Evolutionary conservation across 1,140 invertebrate species (phyloP).

Genomic region (Diachasmimorpha longicaudata): DNA sequence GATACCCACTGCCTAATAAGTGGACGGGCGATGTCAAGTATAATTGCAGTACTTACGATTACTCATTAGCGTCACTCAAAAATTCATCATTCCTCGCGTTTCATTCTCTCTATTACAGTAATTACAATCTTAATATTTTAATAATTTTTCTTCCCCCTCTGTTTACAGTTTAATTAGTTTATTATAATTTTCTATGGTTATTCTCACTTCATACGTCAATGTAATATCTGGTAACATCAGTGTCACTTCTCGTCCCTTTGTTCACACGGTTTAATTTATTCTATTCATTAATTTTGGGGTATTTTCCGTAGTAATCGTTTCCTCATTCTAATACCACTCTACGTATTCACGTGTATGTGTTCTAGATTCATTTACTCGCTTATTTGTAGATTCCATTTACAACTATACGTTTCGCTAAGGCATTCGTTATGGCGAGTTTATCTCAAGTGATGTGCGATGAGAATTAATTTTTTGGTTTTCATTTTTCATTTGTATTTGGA

Average conservation of each 20-base stretch:
- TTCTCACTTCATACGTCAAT: conserved; percentile 17
- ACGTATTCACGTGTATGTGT: background rate
- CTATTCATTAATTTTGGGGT: conserved; percentile 29
- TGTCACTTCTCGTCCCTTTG: background rate
- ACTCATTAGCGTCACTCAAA: conserved; percentile 23
- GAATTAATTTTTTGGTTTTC: background rate
- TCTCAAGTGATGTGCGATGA: background rate
- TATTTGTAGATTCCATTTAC: conserved; percentile 21
- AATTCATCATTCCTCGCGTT: conserved; percentile 34
- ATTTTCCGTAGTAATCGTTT: background rate
- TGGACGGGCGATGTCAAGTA: conserved; percentile 48
- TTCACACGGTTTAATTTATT: conserved; percentile 32
- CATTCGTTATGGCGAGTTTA: conserved; percentile 51
- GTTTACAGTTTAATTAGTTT: background rate
- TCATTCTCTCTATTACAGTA: conserved; percentile 29
- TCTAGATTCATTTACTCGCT: conserved; percentile 7
- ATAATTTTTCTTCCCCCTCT: background rate
- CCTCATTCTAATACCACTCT: conserved; percentile 13
- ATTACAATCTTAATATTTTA: conserved; percentile 15
- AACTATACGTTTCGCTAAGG: conserved; percentile 47
- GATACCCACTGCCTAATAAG: conserved; percentile 19
- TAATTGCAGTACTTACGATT: conserved; percentile 40
- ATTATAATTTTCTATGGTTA: conserved; percentile 5
- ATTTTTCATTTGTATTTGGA: background rate
- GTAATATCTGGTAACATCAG: background rate